phyloP scores from a whole-genome alignment of 1,140 invertebrate species.

The Drosophila prosaltans region DNA sequence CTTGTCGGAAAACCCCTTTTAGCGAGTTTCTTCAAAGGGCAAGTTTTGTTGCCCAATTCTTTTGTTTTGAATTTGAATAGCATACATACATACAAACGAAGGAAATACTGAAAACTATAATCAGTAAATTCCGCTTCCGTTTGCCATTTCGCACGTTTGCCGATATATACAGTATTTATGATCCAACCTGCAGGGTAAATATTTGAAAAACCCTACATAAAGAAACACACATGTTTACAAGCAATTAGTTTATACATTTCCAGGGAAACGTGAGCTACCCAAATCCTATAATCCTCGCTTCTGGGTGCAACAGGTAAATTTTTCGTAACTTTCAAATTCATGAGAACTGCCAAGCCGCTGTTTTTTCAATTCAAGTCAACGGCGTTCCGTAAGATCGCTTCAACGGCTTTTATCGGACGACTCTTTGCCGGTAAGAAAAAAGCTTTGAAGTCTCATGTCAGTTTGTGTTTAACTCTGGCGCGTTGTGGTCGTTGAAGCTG shows the following conservation, averaged over 20 bases:
- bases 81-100: background rate
- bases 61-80: conserved; percentile 24
- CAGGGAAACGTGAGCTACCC: conserved; percentile 27
- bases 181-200: conserved; percentile 31
- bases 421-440: conserved; percentile 1
- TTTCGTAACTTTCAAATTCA: conserved; percentile 20
- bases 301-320: conserved; percentile 31
- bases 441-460: conserved; percentile 49
- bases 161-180: conserved; percentile 20
- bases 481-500: conserved; percentile 62
- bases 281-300: conserved; percentile 47
- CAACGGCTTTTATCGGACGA: conserved; percentile 12
- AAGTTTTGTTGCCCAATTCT: conserved; percentile 55
- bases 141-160: conserved; percentile 65
- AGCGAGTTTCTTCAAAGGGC: background rate
- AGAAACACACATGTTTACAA: conserved; percentile 47
- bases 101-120: background rate
- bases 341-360: conserved; percentile 37
- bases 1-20: conserved; percentile 37
- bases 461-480: conserved; percentile 68
- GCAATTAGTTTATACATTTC: conserved; percentile 53
- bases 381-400: conserved; percentile 36
- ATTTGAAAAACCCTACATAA: conserved; percentile 48
- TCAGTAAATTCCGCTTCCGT: conserved; percentile 57
- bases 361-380: conserved; percentile 26